Evolutionary conservation across 2,113 vertebrate genomes (phyloP).

Genomic region (Grallaria varia): DNA sequence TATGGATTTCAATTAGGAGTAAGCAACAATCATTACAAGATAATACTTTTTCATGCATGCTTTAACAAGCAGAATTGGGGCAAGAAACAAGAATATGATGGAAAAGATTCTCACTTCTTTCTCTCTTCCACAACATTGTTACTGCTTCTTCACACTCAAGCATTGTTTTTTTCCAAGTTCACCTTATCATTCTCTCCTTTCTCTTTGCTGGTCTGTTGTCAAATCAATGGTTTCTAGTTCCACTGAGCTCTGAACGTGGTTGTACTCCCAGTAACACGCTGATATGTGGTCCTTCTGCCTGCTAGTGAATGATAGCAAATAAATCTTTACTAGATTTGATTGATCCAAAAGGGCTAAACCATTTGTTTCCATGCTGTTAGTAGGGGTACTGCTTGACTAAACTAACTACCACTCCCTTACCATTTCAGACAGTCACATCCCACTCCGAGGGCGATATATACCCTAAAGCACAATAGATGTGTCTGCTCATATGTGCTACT

Average conservation of each 20-base stretch:
- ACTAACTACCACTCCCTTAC: background rate
- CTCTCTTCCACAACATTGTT: background rate
- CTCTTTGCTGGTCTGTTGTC: background rate
- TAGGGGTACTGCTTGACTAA: background rate
- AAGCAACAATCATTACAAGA: background rate
- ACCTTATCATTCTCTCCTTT: background rate
- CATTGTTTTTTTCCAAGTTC: background rate
- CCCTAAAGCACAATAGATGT: background rate
- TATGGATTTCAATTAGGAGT: conserved; percentile 57
- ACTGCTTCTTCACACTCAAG: background rate
- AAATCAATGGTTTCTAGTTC: background rate
- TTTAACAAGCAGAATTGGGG: background rate
- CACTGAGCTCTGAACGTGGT: background rate
- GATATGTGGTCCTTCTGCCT: background rate
- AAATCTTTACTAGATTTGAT: background rate
- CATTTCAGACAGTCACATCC: background rate
- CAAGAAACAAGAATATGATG: background rate
- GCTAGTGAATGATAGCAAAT: background rate
- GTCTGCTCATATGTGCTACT: background rate
- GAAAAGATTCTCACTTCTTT: background rate
- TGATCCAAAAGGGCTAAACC: background rate
- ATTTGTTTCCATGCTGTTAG: background rate
- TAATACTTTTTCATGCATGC: conserved; percentile 15
- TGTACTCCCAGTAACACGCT: background rate
- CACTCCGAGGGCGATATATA: background rate